Percentiles rank a stretch among this genome's conserved stretches.
phyloP scores from a whole-genome alignment of 2,888 invertebrate species.

The Andrena marginata region DNA sequence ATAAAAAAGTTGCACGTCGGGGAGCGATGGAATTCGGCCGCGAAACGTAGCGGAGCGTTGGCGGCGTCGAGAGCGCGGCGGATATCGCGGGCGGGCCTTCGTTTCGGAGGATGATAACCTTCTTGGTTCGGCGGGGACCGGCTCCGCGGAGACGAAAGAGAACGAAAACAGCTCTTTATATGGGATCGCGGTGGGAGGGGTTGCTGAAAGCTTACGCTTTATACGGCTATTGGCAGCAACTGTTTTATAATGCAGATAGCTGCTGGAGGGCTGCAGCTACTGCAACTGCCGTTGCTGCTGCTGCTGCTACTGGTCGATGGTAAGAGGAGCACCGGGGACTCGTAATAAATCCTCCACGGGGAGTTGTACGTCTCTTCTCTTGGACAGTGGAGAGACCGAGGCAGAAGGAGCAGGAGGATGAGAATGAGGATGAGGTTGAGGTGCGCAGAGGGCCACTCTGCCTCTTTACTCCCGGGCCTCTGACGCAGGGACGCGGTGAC shows the following conservation, averaged over 20 bases:
- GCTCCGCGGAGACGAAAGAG: slow-evolving; percentile 27
- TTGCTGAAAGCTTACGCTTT: slow-evolving; percentile 62
- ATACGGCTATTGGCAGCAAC: slow-evolving; percentile 77
- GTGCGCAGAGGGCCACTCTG: slow-evolving; percentile 49
- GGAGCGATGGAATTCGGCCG: slow-evolving; percentile 23
- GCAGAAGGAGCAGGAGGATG: slow-evolving; percentile 50
- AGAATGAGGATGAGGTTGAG: slow-evolving; percentile 19
- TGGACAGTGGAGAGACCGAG: slow-evolving; percentile 69
- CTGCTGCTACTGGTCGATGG: slow-evolving; percentile 67
- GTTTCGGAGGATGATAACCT: slow-evolving; percentile 56
- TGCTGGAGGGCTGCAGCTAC: slow-evolving; percentile 71
- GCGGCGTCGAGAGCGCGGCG: not conserved
- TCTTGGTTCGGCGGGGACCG: slow-evolving; percentile 12
- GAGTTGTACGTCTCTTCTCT: slow-evolving; percentile 80
- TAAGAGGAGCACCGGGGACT: slow-evolving; percentile 75
- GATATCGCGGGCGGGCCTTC: slow-evolving; percentile 31
- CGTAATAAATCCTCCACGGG: slow-evolving; percentile 82
- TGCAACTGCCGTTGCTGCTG: slow-evolving; percentile 54
- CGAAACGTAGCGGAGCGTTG: not conserved
- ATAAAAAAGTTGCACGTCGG: slow-evolving; percentile 59
- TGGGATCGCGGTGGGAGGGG: slow-evolving; percentile 56
- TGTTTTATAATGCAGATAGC: slow-evolving; percentile 83
- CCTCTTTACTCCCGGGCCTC: slow-evolving; percentile 61
- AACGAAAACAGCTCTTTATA: slow-evolving; percentile 63
- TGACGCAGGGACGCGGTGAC: slow-evolving; percentile 72